Percentiles rank a stretch among this genome's conserved stretches.
Conservation (phyloP, 2,888 invertebrate species). For the Dusona sp. region DNA sequence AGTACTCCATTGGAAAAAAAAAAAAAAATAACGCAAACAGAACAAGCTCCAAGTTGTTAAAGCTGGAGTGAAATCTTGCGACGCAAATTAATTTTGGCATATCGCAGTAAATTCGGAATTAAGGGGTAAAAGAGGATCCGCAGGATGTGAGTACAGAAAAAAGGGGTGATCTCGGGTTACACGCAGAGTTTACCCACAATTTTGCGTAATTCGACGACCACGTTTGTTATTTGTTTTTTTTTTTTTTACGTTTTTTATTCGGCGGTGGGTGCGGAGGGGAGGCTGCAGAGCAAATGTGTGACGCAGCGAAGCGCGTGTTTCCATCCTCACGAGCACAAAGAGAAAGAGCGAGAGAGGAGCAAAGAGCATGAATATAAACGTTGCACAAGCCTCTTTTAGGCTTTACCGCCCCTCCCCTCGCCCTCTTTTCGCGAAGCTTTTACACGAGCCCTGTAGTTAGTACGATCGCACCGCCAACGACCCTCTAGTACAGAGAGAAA, state of each 20-base stretch:
- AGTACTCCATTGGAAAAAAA: too few relatives aligned
- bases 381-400: slow-evolving; percentile 42
- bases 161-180: slow-evolving; percentile 4
- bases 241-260: not conserved
- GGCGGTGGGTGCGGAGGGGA: not conserved
- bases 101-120: not conserved
- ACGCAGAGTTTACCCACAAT: not conserved
- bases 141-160: not conserved
- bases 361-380: slow-evolving; percentile 52
- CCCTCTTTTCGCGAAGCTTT: slow-evolving; percentile 18
- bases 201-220: slow-evolving; percentile 27
- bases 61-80: not conserved
- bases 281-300: not conserved
- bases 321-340: slow-evolving; percentile 10
- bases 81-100: not conserved
- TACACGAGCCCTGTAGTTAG: slow-evolving; percentile 66
- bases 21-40: not conserved
- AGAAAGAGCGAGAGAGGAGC: slow-evolving; percentile 16
- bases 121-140: not conserved
- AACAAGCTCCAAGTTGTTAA: not conserved
- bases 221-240: slow-evolving; percentile 19
- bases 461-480: slow-evolving; percentile 44
- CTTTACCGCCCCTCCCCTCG: not conserved
- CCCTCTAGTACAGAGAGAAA: slow-evolving; percentile 6
- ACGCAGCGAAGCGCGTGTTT: slow-evolving; percentile 47